phyloP scores from a whole-genome alignment of 1,140 invertebrate genomes.

The Medauroidea extradentata region DNA sequence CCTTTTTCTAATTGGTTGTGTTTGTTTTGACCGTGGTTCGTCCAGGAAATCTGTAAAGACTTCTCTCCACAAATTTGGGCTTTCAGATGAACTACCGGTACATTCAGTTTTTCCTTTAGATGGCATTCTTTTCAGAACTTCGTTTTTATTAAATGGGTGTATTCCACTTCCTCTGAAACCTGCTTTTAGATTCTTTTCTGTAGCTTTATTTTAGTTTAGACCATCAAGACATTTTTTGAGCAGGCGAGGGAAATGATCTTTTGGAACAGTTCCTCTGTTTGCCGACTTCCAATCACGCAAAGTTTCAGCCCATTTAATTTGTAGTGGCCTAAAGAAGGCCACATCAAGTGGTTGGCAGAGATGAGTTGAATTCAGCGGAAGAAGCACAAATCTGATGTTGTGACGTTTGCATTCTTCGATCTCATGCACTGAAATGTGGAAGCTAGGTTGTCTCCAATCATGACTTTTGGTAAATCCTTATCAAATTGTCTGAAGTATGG shows the following conservation, averaged over 20 bases:
- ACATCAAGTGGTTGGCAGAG: slow-evolving; percentile 43
- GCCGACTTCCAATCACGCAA: slow-evolving; percentile 29
- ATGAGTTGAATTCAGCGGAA: slow-evolving; percentile 43
- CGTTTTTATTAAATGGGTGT: not conserved
- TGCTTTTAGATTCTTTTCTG: not conserved
- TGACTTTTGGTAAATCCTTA: not conserved
- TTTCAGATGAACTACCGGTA: no score
- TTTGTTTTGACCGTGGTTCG: no score
- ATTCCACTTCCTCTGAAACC: not conserved
- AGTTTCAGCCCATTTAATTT: slow-evolving; percentile 37
- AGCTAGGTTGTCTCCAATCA: slow-evolving; percentile 38
- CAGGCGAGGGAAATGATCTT: slow-evolving; percentile 32
- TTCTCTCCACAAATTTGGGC: no score
- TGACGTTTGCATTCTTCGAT: slow-evolving; percentile 33
- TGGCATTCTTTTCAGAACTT: not conserved
- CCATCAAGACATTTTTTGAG: no score
- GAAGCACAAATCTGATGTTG: slow-evolving; percentile 38
- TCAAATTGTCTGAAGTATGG: not conserved
- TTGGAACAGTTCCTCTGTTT: slow-evolving; percentile 50
- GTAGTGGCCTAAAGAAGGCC: slow-evolving; percentile 38
- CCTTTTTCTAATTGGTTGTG: no score
- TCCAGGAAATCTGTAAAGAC: no score
- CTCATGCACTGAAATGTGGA: slow-evolving; percentile 35
- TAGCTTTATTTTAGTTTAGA: not conserved
- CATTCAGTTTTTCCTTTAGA: no score